phyloP scores from a whole-genome alignment of 2,797 vertebrate species.

The Tokudaia tokunoshimensis region DNA sequence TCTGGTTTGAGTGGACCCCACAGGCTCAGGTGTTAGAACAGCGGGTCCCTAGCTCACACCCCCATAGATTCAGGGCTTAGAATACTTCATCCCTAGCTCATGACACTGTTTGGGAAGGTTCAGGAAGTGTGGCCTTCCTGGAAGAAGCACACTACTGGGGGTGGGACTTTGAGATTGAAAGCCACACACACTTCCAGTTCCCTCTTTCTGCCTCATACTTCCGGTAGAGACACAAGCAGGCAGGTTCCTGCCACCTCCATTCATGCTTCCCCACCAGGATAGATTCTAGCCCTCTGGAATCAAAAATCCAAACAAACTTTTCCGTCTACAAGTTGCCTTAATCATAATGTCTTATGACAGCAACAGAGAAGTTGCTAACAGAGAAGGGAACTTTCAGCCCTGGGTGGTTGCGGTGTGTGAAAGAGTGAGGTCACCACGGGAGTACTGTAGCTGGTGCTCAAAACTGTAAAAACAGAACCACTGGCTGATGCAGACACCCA shows the following conservation, averaged over 20 bases:
- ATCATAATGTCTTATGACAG: not conserved
- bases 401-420: too few relatives aligned
- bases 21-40: not conserved
- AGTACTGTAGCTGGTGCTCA: not conserved
- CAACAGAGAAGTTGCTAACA: too few relatives aligned
- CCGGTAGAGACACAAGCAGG: not conserved
- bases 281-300: not conserved
- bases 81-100: not conserved
- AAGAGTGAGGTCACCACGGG: too few relatives aligned
- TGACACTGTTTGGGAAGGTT: not conserved
- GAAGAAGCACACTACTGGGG: not conserved
- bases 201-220: not conserved
- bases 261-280: not conserved
- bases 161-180: not conserved
- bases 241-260: not conserved
- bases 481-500: not conserved
- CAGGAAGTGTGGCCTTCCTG: not conserved
- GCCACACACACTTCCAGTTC: not conserved
- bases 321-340: not conserved
- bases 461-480: not conserved
- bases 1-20: too few relatives aligned
- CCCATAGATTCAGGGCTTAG: not conserved
- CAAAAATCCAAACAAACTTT: not conserved
- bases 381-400: not conserved
- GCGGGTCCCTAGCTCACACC: not conserved